phyloP scores from a whole-genome alignment of 2,888 invertebrate species.

The Ennomos fuscantarius region DNA sequence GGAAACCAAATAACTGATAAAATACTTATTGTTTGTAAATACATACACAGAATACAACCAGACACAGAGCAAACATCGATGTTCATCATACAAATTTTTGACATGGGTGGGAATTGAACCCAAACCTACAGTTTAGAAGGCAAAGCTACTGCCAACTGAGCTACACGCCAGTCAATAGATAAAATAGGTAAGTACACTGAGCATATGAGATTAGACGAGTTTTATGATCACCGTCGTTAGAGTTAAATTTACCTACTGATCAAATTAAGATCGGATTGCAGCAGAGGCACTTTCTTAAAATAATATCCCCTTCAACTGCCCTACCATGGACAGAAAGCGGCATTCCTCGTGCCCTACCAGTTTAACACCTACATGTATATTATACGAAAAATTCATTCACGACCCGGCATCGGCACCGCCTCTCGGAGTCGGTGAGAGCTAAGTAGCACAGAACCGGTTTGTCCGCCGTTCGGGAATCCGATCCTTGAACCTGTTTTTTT shows the following conservation, averaged over 20 bases:
- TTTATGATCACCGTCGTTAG: constrained; percentile 17
- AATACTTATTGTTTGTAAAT: no score
- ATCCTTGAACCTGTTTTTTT: constrained; percentile 46
- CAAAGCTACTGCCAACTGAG: no score
- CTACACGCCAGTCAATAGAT: no score
- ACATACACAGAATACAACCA: no score
- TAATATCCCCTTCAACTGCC: constrained; percentile 6
- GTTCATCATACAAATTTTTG: no score
- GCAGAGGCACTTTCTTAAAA: background rate
- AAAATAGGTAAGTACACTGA: background rate
- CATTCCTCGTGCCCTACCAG: constrained; percentile 30
- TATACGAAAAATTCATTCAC: constrained; percentile 41
- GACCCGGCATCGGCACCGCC: constrained; percentile 21
- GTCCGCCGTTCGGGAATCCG: constrained; percentile 45
- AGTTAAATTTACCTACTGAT: constrained; percentile 7
- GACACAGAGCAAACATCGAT: no score
- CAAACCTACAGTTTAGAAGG: no score
- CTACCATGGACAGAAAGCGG: constrained; percentile 34
- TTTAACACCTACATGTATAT: constrained; percentile 23
- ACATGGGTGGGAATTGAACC: no score
- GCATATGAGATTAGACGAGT: constrained; percentile 12
- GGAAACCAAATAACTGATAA: no score
- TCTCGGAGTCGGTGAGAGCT: constrained; percentile 37
- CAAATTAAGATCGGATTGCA: constrained; percentile 5
- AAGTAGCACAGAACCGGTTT: constrained; percentile 52